These are phyloP conservation scores for Lagria hirta DNA, from an alignment of 2,888 invertebrate species.

Conservation along the genomic window DNA sequence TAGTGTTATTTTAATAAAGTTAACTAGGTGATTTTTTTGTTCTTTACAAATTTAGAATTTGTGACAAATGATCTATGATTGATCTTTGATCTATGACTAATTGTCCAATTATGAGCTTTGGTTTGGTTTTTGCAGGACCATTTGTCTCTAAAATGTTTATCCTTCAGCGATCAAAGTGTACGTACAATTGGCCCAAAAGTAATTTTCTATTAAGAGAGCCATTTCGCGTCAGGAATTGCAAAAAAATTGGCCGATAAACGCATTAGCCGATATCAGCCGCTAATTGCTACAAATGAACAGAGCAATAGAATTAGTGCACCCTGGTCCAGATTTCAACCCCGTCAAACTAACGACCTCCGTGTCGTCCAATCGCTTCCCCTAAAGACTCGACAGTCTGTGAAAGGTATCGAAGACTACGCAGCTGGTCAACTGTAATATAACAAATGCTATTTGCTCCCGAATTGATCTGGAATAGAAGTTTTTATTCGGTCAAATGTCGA, in stretches of 20 bases:
- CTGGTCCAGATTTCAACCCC: slow-evolving; percentile 31
- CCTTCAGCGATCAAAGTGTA: neutral
- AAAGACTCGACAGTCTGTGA: slow-evolving; percentile 12
- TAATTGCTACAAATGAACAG: slow-evolving; percentile 53
- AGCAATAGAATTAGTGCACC: slow-evolving; percentile 49
- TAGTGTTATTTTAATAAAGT: no score
- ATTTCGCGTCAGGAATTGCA: slow-evolving; percentile 42
- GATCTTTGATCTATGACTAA: no score
- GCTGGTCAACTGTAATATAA: slow-evolving; percentile 39
- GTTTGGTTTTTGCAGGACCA: no score
- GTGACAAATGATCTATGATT: no score
- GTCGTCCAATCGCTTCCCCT: slow-evolving; percentile 15
- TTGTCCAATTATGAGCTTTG: no score
- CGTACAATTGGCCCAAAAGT: slow-evolving; percentile 34
- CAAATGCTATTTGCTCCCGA: slow-evolving; percentile 46
- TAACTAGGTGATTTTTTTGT: no score
- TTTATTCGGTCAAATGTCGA: slow-evolving; percentile 43
- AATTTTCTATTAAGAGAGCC: slow-evolving; percentile 45
- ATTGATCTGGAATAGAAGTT: slow-evolving; percentile 41
- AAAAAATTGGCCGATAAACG: slow-evolving; percentile 46
- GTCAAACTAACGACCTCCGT: slow-evolving; percentile 35
- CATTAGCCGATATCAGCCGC: slow-evolving; percentile 47
- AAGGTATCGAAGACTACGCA: slow-evolving; percentile 10
- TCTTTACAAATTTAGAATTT: no score
- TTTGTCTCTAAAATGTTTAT: no score